A percentile compares a stretch with the other conserved stretches of the same genome.
Conservation (phyloP, 92 coral and sea anemone genomes). For the Phenganax subtilis region DNA sequence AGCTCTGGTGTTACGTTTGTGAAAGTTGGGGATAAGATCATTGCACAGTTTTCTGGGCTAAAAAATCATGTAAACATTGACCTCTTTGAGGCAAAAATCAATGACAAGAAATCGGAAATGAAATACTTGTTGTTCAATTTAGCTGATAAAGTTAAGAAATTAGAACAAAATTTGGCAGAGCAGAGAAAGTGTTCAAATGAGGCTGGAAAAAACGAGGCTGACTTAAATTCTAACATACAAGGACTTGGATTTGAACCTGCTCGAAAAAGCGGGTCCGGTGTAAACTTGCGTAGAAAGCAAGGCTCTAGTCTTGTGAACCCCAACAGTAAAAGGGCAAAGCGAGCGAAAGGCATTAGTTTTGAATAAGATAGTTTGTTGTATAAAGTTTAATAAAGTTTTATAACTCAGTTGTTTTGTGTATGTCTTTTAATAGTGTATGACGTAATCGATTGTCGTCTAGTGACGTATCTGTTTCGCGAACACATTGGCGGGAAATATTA, state of each 20-base stretch:
- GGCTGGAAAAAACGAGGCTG: no score
- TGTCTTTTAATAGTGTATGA: no score
- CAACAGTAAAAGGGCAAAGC: constrained; percentile 22
- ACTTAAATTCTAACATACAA: not conserved
- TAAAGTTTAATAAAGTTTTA: no score
- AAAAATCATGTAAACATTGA: constrained; percentile 11
- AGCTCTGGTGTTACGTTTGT: not conserved
- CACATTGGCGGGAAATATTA: not conserved
- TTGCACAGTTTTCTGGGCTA: not conserved
- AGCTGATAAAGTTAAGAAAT: constrained; percentile 24
- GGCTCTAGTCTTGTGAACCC: constrained; percentile 33
- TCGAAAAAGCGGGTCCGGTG: not conserved
- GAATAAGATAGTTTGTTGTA: not conserved
- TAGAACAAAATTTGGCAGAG: constrained; percentile 3
- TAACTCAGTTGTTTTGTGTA: no score
- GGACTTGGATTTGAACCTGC: constrained; percentile 26
- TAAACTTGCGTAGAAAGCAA: constrained; percentile 14
- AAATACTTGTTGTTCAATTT: constrained; percentile 18
- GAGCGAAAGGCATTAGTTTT: constrained; percentile 38
- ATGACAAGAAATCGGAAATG: constrained; percentile 17
- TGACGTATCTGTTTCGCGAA: no score
- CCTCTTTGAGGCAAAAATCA: constrained; percentile 22
- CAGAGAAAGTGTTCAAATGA: no score
- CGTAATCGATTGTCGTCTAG: no score
- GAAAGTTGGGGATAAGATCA: constrained; percentile 25